phyloP scores from a whole-genome alignment of 2,113 vertebrate species.

The Forbesichthys agassizii region DNA sequence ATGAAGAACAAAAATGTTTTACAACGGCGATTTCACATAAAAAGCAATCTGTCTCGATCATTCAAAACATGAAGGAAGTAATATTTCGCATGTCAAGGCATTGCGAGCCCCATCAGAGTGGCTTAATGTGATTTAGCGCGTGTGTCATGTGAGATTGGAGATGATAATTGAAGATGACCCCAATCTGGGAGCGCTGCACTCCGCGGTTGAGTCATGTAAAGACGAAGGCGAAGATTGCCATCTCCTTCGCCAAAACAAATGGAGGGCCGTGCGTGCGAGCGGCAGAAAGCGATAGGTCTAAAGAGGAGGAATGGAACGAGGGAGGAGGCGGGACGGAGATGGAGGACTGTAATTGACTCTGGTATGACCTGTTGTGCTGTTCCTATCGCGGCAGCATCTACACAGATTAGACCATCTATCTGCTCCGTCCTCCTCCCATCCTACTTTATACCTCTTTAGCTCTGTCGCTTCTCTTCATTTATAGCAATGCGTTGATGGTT shows the following conservation, averaged over 20 bases:
- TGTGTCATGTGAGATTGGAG: slow-evolving; percentile 33
- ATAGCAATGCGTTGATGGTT: neutral
- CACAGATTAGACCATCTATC: slow-evolving; percentile 30
- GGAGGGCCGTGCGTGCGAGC: slow-evolving; percentile 19
- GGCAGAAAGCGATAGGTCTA: neutral
- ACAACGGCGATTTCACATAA: neutral
- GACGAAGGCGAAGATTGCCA: slow-evolving; percentile 17
- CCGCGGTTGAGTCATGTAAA: slow-evolving; percentile 44
- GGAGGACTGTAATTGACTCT: slow-evolving; percentile 29
- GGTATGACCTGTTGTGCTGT: slow-evolving; percentile 27
- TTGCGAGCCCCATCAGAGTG: slow-evolving; percentile 33
- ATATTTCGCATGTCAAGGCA: slow-evolving; percentile 39
- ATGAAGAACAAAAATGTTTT: neutral
- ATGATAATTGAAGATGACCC: slow-evolving; percentile 65
- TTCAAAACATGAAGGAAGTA: slow-evolving; percentile 36
- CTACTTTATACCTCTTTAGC: slow-evolving; percentile 19
- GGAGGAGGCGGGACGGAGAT: slow-evolving; percentile 12
- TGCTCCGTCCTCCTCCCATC: slow-evolving; percentile 18
- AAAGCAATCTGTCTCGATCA: slow-evolving; percentile 28
- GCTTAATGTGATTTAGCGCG: slow-evolving; percentile 56
- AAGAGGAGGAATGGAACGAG: neutral
- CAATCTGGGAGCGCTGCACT: slow-evolving; percentile 55
- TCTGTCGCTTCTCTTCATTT: slow-evolving; percentile 9
- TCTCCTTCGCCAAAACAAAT: slow-evolving; percentile 29
- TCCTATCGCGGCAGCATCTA: slow-evolving; percentile 29